phyloP scores from a whole-genome alignment of 2,113 vertebrate genomes.

The Rutilus rutilus region DNA sequence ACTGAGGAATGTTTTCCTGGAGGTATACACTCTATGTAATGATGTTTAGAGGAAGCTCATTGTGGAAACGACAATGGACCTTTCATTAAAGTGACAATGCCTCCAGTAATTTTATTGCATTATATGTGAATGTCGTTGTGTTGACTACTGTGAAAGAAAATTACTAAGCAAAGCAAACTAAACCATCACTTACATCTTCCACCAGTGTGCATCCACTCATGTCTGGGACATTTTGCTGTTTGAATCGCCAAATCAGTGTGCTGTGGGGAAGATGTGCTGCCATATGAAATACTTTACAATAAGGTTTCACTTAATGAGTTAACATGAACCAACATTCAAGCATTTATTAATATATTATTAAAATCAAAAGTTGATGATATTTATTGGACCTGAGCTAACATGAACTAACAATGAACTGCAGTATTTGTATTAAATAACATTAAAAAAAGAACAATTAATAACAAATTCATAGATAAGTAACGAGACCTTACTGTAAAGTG shows the following conservation, averaged over 20 bases:
- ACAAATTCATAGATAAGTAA: too few relatives aligned
- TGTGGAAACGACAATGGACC: slow-evolving; percentile 18
- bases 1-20: slow-evolving; percentile 40
- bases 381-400: too few relatives aligned
- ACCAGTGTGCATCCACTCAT: background rate
- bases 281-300: background rate
- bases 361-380: too few relatives aligned
- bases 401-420: too few relatives aligned
- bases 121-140: background rate
- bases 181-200: background rate
- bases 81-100: slow-evolving; percentile 23
- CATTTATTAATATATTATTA: too few relatives aligned
- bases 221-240: background rate
- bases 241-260: background rate
- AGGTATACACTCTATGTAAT: slow-evolving; percentile 12
- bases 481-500: too few relatives aligned
- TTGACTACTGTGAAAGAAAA: slow-evolving; percentile 10
- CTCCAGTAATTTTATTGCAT: background rate
- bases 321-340: too few relatives aligned
- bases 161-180: background rate
- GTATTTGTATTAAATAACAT: too few relatives aligned
- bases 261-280: background rate
- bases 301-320: too few relatives aligned
- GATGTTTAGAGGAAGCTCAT: slow-evolving; percentile 31
- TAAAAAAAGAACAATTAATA: too few relatives aligned